These are phyloP conservation scores for Lacanobia oleracea DNA, from an alignment of 2,888 invertebrate genomes.

Conservation along the genomic window DNA sequence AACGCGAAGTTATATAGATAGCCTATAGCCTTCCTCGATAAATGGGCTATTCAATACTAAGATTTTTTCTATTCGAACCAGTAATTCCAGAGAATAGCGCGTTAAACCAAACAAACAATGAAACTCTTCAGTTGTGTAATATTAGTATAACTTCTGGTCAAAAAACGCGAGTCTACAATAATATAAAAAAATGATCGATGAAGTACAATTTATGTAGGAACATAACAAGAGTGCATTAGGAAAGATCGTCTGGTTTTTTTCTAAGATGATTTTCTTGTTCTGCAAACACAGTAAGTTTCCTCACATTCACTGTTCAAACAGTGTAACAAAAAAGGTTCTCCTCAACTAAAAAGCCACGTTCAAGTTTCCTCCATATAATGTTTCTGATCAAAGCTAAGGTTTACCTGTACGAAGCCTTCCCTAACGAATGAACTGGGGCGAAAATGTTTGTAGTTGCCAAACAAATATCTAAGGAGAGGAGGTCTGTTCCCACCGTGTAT, in stretches of 20 bases:
- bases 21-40: too few relatives aligned
- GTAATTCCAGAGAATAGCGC: too few relatives aligned
- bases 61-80: too few relatives aligned
- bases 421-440: conserved; percentile 49
- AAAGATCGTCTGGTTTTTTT: background rate
- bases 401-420: conserved; percentile 17
- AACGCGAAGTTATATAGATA: too few relatives aligned
- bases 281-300: conserved; percentile 3
- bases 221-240: background rate
- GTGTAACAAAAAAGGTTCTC: conserved; percentile 18
- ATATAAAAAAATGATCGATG: too few relatives aligned
- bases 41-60: too few relatives aligned
- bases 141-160: too few relatives aligned
- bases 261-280: background rate
- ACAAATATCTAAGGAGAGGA: conserved; percentile 47
- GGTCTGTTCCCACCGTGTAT: conserved; percentile 37
- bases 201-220: too few relatives aligned
- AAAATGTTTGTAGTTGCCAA: conserved; percentile 57
- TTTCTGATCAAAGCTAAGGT: conserved; percentile 45
- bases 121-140: too few relatives aligned
- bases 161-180: too few relatives aligned
- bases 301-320: conserved; percentile 25
- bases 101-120: too few relatives aligned
- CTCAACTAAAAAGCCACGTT: conserved; percentile 29
- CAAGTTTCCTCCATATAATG: conserved; percentile 13